Conservation (phyloP, 2,797 vertebrate species). For the Melanotaenia boesemani region DNA sequence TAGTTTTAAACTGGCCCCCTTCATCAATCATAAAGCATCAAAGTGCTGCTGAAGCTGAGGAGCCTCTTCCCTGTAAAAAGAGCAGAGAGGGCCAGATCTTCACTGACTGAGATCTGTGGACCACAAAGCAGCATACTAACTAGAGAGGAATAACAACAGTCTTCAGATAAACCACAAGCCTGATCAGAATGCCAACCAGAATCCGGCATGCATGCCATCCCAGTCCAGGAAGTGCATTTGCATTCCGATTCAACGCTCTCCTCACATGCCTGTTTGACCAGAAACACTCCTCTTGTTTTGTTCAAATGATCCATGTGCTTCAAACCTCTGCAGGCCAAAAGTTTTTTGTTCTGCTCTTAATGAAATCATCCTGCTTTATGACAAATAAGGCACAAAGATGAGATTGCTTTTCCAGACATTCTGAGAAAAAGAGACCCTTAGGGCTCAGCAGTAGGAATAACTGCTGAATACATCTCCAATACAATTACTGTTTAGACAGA, state of each 20-base stretch:
- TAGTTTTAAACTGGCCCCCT: slow-evolving; percentile 9
- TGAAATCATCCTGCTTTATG: slow-evolving; percentile 30
- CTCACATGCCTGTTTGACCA: slow-evolving; percentile 33
- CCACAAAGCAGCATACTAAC: slow-evolving; percentile 29
- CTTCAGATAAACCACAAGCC: slow-evolving; percentile 60
- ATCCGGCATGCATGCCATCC: slow-evolving; percentile 24
- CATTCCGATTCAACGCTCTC: slow-evolving; percentile 55
- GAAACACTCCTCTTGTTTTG: slow-evolving; percentile 34
- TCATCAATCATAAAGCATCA: slow-evolving; percentile 48
- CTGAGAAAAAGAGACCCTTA: background rate
- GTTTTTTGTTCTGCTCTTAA: slow-evolving; percentile 39
- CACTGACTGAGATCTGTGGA: slow-evolving; percentile 5
- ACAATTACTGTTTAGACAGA: slow-evolving; percentile 17
- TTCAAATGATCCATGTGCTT: slow-evolving; percentile 34
- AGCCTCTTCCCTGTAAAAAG: slow-evolving; percentile 14
- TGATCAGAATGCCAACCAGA: slow-evolving; percentile 72
- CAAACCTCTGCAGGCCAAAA: slow-evolving; percentile 25
- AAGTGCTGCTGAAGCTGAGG: slow-evolving; percentile 19
- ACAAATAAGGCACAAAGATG: slow-evolving; percentile 23
- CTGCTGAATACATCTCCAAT: slow-evolving; percentile 29
- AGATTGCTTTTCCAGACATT: slow-evolving; percentile 20
- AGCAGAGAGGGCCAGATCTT: slow-evolving; percentile 1
- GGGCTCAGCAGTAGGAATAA: background rate
- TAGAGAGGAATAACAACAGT: slow-evolving; percentile 14
- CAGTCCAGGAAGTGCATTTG: slow-evolving; percentile 70